Evolutionary conservation across 2,888 invertebrate species (phyloP).

Genomic region (Phaedon cochleariae): DNA sequence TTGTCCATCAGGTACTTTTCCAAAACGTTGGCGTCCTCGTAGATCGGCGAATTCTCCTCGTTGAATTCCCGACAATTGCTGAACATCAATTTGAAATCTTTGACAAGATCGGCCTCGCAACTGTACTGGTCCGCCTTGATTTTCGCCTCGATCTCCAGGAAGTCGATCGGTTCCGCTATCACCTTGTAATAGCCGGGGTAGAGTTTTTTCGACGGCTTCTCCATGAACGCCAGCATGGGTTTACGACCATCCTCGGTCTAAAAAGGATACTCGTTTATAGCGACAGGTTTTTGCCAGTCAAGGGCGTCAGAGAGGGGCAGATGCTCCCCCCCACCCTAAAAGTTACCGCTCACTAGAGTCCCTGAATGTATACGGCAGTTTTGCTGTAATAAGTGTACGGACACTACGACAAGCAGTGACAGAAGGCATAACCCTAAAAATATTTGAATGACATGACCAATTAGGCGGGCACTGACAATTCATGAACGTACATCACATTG

Average conservation of each 20-base stretch:
- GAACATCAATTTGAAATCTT: constrained; percentile 94
- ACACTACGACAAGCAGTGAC: too few relatives aligned
- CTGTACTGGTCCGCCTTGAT: constrained; percentile 87
- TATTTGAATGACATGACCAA: too few relatives aligned
- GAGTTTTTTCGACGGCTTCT: constrained; percentile 92
- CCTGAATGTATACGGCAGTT: too few relatives aligned
- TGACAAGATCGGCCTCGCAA: constrained; percentile 83
- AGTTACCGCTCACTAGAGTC: too few relatives aligned
- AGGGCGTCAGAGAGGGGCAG: too few relatives aligned
- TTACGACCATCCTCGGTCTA: constrained; percentile 81
- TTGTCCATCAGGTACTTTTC: constrained; percentile 87
- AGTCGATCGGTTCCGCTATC: constrained; percentile 93
- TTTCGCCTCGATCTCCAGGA: constrained; percentile 91
- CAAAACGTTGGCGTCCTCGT: constrained; percentile 90
- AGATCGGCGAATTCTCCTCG: constrained; percentile 94
- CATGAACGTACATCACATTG: too few relatives aligned
- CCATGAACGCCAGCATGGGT: constrained; percentile 93
- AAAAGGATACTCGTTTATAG: too few relatives aligned
- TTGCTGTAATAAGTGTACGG: too few relatives aligned
- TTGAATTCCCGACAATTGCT: constrained; percentile 96
- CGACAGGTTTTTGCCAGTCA: too few relatives aligned
- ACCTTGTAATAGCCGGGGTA: constrained; percentile 97
- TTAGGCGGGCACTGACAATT: too few relatives aligned
- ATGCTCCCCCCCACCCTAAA: too few relatives aligned
- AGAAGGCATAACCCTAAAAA: too few relatives aligned